Evolutionary conservation across 37 sponge, comb jelly and placozoan genomes (phyloP), one percentile per base, ranked within the genome.

Genomic region (Halisarca cf. caerulea): DNA sequence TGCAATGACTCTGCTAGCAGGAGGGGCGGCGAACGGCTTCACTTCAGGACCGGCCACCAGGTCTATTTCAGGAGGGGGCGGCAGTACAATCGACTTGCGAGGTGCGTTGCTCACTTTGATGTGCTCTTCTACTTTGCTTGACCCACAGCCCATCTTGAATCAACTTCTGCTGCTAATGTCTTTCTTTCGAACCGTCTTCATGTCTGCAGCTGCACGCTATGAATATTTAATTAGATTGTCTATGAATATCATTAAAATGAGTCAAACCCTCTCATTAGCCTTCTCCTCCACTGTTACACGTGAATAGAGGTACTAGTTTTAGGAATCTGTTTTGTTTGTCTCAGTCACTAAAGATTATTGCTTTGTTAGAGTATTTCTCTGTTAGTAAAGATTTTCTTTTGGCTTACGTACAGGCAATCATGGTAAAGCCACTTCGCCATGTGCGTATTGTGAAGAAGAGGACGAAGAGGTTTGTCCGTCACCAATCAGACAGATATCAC

Each of bases 401-500:
- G 64, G 6, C n/a, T 20, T 62, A 7, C 15, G 6, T 62, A 39
- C 9, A 32, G 73, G 5, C 30, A 15, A 33, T 0, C n/a, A 91
- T 95, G 95, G 88, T 94, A 3, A 87, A 68, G 27, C 86, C 98
- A 3, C 62, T 93, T 4, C 91, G 82, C 24, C 89, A 88, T 21
- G 83, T 86, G 3, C 43, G 47, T 7, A 84, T 87, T 39, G 90
- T 98, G 27, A 98, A 95, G 89, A 98, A 98, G 79, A 80, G 95
- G 54, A 95, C 90, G 39, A 95, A 98, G 84, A 86, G 77, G 83
- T 98, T 98, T 69, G 95, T 90, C 75, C 89, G 98, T 18, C 96
- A 95, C 59, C 98, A 98, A 80, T 95, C 96, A 0, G 98, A 98
- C 72, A 69, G 98, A 47, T 98, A 93, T 79, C 79, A 82, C 77